phyloP scores from a whole-genome alignment of 2,797 vertebrate genomes.

The Girardinus metallicus region DNA sequence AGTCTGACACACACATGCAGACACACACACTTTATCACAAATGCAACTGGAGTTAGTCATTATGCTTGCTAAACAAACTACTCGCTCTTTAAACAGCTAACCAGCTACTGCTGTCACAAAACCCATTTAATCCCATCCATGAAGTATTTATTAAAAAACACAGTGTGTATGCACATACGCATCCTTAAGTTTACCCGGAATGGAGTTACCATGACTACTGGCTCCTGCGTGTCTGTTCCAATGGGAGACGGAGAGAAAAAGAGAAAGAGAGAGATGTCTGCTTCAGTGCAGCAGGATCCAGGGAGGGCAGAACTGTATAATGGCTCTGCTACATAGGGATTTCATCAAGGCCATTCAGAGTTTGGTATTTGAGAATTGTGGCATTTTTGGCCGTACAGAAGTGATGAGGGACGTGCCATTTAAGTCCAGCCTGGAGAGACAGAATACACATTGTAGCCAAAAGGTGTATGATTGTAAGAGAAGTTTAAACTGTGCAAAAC shows the following conservation, averaged over 20 bases:
- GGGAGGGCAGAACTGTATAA: slow-evolving; percentile 67
- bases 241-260: slow-evolving; percentile 40
- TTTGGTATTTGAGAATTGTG: slow-evolving; percentile 63
- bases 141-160: slow-evolving; percentile 65
- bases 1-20: background rate
- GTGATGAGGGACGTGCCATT: slow-evolving; percentile 58
- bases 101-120: slow-evolving; percentile 37
- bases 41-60: slow-evolving; percentile 33
- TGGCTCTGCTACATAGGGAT: slow-evolving; percentile 68
- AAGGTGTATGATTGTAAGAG: slow-evolving; percentile 17
- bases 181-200: slow-evolving; percentile 76
- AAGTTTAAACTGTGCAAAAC: slow-evolving; percentile 40
- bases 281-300: slow-evolving; percentile 42
- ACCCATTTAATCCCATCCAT: slow-evolving; percentile 44
- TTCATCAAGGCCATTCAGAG: slow-evolving; percentile 80
- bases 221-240: slow-evolving; percentile 72
- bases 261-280: slow-evolving; percentile 48
- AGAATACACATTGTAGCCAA: slow-evolving; percentile 34
- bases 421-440: slow-evolving; percentile 26
- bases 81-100: slow-evolving; percentile 29
- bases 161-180: slow-evolving; percentile 46
- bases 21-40: slow-evolving; percentile 2
- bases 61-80: slow-evolving; percentile 34
- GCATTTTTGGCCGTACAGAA: slow-evolving; percentile 51
- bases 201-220: slow-evolving; percentile 82